Evolutionary conservation across 2,113 vertebrate species (phyloP).

Genomic region (Egretta garzetta): DNA sequence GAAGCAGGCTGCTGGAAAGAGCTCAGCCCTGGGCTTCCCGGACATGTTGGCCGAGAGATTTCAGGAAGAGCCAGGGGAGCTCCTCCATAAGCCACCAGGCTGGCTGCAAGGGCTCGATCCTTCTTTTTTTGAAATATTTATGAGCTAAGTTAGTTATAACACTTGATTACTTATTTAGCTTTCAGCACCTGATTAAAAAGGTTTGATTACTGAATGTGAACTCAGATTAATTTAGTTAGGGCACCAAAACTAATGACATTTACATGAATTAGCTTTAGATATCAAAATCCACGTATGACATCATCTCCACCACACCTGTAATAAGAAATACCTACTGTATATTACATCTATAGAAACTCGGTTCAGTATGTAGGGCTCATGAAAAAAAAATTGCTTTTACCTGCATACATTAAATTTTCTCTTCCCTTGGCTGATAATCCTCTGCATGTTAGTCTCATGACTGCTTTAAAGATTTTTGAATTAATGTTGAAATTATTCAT

Average conservation of each 20-base stretch:
- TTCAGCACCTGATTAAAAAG: background rate
- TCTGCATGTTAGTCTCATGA: background rate
- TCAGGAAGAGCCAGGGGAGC: background rate
- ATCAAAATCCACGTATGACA: background rate
- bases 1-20: background rate
- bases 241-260: background rate
- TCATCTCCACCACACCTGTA: background rate
- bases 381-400: background rate
- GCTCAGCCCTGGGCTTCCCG: background rate
- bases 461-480: slow-evolving; percentile 43
- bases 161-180: background rate
- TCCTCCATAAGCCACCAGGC: fast-evolving
- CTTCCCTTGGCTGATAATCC: slow-evolving; percentile 12
- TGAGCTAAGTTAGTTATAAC: background rate
- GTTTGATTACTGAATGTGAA: background rate
- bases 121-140: fast-evolving
- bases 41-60: fast-evolving
- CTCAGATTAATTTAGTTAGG: background rate
- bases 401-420: background rate
- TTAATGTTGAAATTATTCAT: slow-evolving; percentile 42
- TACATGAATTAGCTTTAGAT: background rate
- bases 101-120: background rate
- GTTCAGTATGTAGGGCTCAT: background rate
- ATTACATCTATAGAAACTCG: background rate
- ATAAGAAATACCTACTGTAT: background rate